These are phyloP conservation scores for Coleophora flavipennella DNA, from an alignment of 2,888 invertebrate genomes.

Conservation along the genomic window DNA sequence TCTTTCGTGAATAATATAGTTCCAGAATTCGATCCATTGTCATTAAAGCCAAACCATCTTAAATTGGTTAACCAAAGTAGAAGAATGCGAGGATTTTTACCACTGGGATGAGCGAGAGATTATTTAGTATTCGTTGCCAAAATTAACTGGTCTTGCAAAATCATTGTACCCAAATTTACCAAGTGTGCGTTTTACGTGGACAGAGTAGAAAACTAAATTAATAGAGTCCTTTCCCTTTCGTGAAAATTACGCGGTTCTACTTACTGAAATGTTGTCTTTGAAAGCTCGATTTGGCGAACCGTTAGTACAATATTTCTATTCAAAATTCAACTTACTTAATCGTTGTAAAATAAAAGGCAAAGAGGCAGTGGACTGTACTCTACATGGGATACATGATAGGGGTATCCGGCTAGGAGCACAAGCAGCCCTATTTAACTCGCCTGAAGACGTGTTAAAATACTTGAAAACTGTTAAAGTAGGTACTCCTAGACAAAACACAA, in stretches of 20 bases:
- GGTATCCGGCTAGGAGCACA: not conserved
- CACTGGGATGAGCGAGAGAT: slow-evolving; percentile 1
- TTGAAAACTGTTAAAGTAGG: not conserved
- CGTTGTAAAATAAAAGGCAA: slow-evolving; percentile 12
- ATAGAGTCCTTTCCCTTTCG: slow-evolving; percentile 11
- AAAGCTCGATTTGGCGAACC: slow-evolving; percentile 1
- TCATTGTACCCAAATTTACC: slow-evolving; percentile 15
- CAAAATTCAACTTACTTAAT: slow-evolving; percentile 13
- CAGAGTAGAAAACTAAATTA: slow-evolving; percentile 17
- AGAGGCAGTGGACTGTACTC: slow-evolving; percentile 10
- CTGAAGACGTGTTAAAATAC: not conserved
- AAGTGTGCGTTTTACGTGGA: slow-evolving; percentile 12
- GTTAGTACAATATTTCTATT: slow-evolving; percentile 11
- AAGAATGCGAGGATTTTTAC: slow-evolving; percentile 3
- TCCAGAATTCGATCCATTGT: slow-evolving; percentile 4
- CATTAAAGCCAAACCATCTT: not conserved
- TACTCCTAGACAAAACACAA: not conserved
- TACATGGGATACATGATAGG: not conserved
- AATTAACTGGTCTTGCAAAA: slow-evolving; percentile 8
- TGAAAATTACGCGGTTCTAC: slow-evolving; percentile 15
- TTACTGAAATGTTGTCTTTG: slow-evolving; percentile 11
- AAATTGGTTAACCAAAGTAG: slow-evolving; percentile 1
- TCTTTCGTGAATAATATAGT: slow-evolving; percentile 1
- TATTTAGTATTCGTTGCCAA: slow-evolving; percentile 3
- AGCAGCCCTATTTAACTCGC: not conserved